phyloP scores from a whole-genome alignment of 2,113 vertebrate genomes.

The Mirounga angustirostris region DNA sequence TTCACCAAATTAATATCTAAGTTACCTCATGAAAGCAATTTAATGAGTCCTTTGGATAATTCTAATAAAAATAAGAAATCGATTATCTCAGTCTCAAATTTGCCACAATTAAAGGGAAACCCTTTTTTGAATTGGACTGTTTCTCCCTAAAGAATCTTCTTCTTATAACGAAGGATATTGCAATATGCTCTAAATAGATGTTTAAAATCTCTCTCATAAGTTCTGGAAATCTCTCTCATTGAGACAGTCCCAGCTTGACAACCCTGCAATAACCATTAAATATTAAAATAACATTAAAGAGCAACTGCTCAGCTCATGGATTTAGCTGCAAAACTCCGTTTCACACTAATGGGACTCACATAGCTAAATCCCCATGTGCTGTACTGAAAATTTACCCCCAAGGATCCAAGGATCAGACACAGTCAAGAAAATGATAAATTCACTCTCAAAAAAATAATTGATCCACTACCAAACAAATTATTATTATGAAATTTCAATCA shows the following conservation, averaged over 20 bases:
- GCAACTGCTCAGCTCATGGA: constrained; percentile 76
- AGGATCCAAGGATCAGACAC: constrained; percentile 67
- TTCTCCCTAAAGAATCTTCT: constrained; percentile 61
- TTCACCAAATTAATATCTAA: constrained; percentile 48
- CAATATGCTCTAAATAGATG: constrained; percentile 73
- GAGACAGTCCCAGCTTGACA: constrained; percentile 78
- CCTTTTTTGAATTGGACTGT: constrained; percentile 30
- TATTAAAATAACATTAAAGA: constrained; percentile 85
- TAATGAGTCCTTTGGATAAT: constrained; percentile 49
- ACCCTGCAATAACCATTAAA: constrained; percentile 80
- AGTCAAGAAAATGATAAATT: constrained; percentile 66
- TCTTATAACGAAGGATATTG: constrained; percentile 54
- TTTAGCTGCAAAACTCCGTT: constrained; percentile 71
- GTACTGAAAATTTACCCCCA: constrained; percentile 64
- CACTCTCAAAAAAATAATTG: constrained; percentile 59
- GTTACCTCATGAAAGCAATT: constrained; percentile 53
- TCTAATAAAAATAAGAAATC: constrained; percentile 73
- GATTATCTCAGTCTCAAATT: constrained; percentile 40
- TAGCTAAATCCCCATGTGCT: constrained; percentile 59
- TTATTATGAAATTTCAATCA: constrained; percentile 65
- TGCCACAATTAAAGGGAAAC: constrained; percentile 66
- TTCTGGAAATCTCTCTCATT: constrained; percentile 76
- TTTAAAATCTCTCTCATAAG: constrained; percentile 74
- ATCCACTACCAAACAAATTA: constrained; percentile 50
- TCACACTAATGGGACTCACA: constrained; percentile 75